Evolutionary conservation across 2,888 invertebrate species (phyloP), one percentile per base, ranked within the genome.

Genomic region (Cylloceria caligata): DNA sequence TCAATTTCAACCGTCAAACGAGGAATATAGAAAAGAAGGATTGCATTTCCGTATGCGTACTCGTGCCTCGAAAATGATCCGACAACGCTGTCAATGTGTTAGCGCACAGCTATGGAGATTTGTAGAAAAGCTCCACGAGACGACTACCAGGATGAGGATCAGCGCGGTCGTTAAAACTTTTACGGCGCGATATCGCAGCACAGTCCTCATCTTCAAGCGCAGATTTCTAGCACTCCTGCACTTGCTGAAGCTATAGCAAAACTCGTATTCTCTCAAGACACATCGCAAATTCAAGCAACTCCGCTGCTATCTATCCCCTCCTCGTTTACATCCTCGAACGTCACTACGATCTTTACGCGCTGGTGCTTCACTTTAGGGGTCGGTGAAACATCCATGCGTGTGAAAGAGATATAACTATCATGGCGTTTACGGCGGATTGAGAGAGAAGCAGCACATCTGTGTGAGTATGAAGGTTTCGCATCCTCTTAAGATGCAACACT

Each of bases 131-230:
- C 42, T 62, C 36, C 30, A 34, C 42, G 45, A 79, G 75, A 65
- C 60, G 13, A 69, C 64, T 34, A 42, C 27, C 36, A 65, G 30
- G 42, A 39, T 24, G 27, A 42, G 36, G 49, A 75, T 47, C 68
- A 74, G 47, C 57, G 19, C 64, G 79, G 75, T 82, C 82, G 82
- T 79, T 79, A 82, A n/a, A n/a, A 82, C 75, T 82, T 82, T 79
- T 68, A 82, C 79, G 72, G 60, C 79, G 67, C 74, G 71, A 71
- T 71, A 75, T 49, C 34, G 75, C 60, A 42, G 62, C 71, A 64
- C 11, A 67, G 47, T 30, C 57, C 78, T 71, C 81, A 52, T 60
- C 57, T 57, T 60, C 6, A 47, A 16, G 24, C 52, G 39, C 64
- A 45, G 36, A n/a, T 36, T 67, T 42, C 57, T 34, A 39, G 49